phyloP scores from a whole-genome alignment of 1,140 invertebrate species.

The Chrysopa pallens region DNA sequence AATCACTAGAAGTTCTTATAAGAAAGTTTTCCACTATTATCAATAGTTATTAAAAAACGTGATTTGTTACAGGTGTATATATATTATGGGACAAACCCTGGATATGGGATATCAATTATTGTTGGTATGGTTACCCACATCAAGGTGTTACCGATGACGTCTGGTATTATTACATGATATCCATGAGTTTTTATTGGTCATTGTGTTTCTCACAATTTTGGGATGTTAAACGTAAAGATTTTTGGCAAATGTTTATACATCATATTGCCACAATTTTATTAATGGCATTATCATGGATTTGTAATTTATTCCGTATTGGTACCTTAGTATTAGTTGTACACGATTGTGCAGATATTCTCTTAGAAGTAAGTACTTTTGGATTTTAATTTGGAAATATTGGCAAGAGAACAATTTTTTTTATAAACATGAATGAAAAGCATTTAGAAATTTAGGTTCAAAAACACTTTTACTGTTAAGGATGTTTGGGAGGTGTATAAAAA shows the following conservation, averaged over 20 bases:
- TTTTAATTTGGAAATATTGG: not conserved
- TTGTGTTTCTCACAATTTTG: conserved; percentile 84
- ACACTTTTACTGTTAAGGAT: too few species aligned
- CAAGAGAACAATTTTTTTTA: not conserved
- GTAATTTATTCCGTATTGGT: conserved; percentile 84
- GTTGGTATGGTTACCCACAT: conserved; percentile 51
- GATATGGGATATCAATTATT: conserved; percentile 84
- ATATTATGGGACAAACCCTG: conserved; percentile 85
- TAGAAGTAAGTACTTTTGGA: conserved; percentile 48
- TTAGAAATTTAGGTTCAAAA: not conserved
- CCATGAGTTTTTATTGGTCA: conserved; percentile 90
- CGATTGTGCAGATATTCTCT: conserved; percentile 86
- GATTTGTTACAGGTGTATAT: conserved; percentile 24
- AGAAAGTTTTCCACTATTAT: too few species aligned
- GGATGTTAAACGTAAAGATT: conserved; percentile 86
- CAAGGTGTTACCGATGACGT: conserved; percentile 50
- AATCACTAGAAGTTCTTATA: too few species aligned
- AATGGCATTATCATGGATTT: conserved; percentile 83
- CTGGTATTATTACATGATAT: conserved; percentile 90
- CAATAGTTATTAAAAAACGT: too few species aligned
- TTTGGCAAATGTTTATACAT: conserved; percentile 97
- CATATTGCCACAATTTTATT: conserved; percentile 83
- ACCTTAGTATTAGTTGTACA: conserved; percentile 81
- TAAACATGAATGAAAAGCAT: not conserved
- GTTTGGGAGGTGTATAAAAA: too few species aligned